Evolutionary conservation across 2,888 invertebrate genomes (phyloP).

Genomic region (Acronicta alni): DNA sequence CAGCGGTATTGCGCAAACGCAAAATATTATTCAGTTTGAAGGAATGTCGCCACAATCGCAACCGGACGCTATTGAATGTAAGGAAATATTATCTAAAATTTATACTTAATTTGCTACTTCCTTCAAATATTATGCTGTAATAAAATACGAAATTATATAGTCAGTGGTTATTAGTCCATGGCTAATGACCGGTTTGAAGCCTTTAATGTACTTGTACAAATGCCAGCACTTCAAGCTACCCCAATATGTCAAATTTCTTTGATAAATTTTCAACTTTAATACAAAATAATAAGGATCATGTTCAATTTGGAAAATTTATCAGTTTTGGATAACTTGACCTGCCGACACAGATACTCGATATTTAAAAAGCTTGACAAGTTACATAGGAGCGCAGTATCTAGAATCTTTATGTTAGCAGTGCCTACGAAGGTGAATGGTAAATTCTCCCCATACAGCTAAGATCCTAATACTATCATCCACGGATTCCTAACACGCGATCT

Average conservation of each 20-base stretch:
- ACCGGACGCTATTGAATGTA: conserved; percentile 50
- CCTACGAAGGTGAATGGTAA: not conserved
- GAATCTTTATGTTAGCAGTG: not conserved
- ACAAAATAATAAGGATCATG: no score
- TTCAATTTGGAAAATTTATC: no score
- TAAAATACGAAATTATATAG: conserved; percentile 1
- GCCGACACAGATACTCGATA: no score
- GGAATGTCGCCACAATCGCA: conserved; percentile 47
- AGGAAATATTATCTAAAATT: conserved; percentile 52
- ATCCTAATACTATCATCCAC: conserved; percentile 31
- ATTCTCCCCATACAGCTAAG: conserved; percentile 14
- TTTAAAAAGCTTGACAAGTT: no score
- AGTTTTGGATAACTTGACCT: no score
- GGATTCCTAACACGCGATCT: conserved; percentile 44
- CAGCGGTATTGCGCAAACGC: conserved; percentile 51
- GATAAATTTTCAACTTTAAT: no score
- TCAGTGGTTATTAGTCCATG: conserved; percentile 3
- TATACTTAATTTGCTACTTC: conserved; percentile 46
- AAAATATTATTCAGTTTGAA: conserved; percentile 66
- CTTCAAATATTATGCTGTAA: conserved; percentile 17
- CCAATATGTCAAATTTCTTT: no score
- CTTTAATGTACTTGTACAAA: no score
- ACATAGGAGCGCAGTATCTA: no score
- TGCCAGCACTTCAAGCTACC: no score
- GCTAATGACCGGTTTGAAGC: conserved; percentile 2